Percentiles rank a stretch among this genome's conserved stretches.
Evolutionary conservation across 2,113 vertebrate genomes (phyloP).

Genomic region (Ploceus nigricollis): DNA sequence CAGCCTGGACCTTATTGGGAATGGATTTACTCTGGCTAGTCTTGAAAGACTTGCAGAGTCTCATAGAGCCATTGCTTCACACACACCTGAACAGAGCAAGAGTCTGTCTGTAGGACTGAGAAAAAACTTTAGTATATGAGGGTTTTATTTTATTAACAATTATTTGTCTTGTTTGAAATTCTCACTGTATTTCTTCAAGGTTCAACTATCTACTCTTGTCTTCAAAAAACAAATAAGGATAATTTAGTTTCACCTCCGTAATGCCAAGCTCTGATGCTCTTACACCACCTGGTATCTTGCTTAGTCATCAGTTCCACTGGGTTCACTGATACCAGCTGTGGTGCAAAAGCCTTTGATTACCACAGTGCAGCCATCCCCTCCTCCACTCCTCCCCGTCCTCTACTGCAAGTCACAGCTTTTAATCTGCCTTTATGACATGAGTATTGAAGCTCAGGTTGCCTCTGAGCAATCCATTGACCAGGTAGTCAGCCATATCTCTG

Average conservation of each 20-base stretch:
- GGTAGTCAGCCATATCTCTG: neutral
- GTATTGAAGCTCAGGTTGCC: neutral
- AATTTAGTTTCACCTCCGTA: neutral
- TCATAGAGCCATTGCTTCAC: neutral
- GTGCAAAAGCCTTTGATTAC: neutral
- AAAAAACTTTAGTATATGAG: neutral
- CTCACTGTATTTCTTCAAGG: neutral
- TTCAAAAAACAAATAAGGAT: neutral
- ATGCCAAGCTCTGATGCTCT: neutral
- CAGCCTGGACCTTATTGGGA: neutral
- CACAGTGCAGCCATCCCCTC: neutral
- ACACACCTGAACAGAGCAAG: neutral
- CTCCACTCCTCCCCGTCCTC: neutral
- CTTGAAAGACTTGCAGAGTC: neutral
- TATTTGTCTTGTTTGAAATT: neutral
- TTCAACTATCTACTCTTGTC: neutral
- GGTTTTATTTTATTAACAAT: neutral
- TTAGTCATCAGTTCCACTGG: neutral
- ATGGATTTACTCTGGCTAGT: neutral
- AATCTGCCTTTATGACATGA: neutral
- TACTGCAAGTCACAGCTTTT: neutral
- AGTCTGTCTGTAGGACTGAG: neutral
- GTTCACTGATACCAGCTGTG: neutral
- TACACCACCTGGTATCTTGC: neutral
- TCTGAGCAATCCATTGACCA: neutral